Conservation (phyloP, 2,888 invertebrate species). For the Prosopocoilus inquinatus region DNA sequence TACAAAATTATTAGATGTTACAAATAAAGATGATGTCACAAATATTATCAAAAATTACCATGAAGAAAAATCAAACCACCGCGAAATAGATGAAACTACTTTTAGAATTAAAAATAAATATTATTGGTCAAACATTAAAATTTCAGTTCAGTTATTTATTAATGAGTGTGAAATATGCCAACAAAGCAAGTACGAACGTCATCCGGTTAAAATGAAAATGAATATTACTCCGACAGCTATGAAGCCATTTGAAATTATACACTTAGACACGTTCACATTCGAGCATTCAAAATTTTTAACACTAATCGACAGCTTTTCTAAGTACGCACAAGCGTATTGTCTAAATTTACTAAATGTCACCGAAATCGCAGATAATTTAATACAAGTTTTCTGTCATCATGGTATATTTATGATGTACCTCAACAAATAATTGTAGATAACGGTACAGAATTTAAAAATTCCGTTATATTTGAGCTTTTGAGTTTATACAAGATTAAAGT, state of each 20-base stretch:
- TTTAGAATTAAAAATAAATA: conserved; percentile 10
- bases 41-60: conserved; percentile 14
- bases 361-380: too few relatives aligned
- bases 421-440: background rate
- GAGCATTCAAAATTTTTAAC: background rate
- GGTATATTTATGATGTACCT: too few relatives aligned
- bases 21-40: conserved; percentile 7
- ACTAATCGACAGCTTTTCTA: background rate
- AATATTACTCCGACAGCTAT: background rate
- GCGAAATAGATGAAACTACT: conserved; percentile 17
- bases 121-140: conserved; percentile 16
- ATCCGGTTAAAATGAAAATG: background rate
- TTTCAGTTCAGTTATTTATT: conserved; percentile 1
- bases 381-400: too few relatives aligned
- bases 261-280: background rate
- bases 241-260: background rate
- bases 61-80: conserved; percentile 17
- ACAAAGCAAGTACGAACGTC: background rate
- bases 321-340: background rate
- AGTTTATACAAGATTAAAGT: background rate
- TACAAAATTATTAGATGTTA: conserved; percentile 10
- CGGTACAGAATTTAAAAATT: background rate
- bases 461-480: background rate
- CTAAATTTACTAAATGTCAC: too few relatives aligned
- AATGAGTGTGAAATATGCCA: conserved; percentile 2